These are phyloP conservation scores for Sarcophaga carnaria DNA, from an alignment of 2,888 invertebrate genomes.

Conservation along the genomic window DNA sequence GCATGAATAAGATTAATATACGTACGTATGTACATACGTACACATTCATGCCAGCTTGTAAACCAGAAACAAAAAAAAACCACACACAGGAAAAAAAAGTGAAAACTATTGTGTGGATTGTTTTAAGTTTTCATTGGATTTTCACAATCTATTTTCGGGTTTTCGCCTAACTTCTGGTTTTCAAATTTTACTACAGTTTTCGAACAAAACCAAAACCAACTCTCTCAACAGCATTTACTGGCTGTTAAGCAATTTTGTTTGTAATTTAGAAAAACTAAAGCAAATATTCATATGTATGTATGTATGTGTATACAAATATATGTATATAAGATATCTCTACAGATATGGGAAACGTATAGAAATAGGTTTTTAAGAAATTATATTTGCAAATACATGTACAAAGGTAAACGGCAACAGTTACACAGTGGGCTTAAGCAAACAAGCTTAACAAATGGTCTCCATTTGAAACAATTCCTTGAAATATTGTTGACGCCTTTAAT, in stretches of 20 bases:
- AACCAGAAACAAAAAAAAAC: constrained; percentile 56
- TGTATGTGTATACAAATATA: too few relatives aligned
- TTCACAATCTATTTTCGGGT: too few relatives aligned
- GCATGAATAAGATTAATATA: constrained; percentile 45
- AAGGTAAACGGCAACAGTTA: neutral
- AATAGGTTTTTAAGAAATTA: constrained; percentile 15
- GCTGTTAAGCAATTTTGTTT: constrained; percentile 67
- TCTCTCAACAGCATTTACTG: constrained; percentile 23
- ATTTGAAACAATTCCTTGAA: too few relatives aligned
- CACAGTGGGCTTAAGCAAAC: neutral
- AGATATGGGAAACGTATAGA: neutral
- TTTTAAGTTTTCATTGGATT: constrained; percentile 15
- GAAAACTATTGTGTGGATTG: constrained; percentile 66
- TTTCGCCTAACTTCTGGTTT: too few relatives aligned
- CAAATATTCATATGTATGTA: constrained; percentile 11
- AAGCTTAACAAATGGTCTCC: neutral
- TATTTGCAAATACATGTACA: neutral
- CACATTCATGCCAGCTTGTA: constrained; percentile 6
- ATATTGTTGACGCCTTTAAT: too few relatives aligned
- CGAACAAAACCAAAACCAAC: constrained; percentile 15
- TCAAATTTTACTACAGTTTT: constrained; percentile 6
- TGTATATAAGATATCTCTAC: neutral
- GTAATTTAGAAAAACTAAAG: constrained; percentile 51
- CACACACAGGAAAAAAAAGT: constrained; percentile 60
- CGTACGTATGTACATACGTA: neutral